Conservation (phyloP, 2,888 invertebrate species). For the Malachius bipustulatus region DNA sequence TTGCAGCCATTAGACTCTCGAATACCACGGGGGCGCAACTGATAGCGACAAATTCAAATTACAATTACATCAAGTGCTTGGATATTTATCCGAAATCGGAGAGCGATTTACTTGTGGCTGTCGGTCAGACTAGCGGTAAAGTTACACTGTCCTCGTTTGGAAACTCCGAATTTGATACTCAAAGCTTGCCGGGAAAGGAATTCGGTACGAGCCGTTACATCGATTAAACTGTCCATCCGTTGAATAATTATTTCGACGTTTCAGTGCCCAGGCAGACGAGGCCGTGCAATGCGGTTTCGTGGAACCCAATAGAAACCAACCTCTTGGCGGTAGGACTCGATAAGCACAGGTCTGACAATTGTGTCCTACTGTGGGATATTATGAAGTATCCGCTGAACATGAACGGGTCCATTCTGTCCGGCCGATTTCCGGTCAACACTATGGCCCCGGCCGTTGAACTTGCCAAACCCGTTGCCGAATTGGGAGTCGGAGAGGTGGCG, state of each 20-base stretch:
- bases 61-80: conserved; percentile 74
- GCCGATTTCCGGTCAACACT: conserved; percentile 29
- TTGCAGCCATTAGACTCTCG: conserved; percentile 45
- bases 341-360: conserved; percentile 79
- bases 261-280: conserved; percentile 73
- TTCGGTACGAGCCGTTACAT: conserved; percentile 45
- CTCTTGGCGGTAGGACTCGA: conserved; percentile 80
- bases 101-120: conserved; percentile 68
- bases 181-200: conserved; percentile 62
- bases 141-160: conserved; percentile 70
- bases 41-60: conserved; percentile 58
- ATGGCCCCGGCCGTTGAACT: conserved; percentile 40
- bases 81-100: conserved; percentile 73
- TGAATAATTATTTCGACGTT: conserved; percentile 12
- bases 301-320: conserved; percentile 75
- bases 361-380: conserved; percentile 84
- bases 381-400: conserved; percentile 37
- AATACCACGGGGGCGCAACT: conserved; percentile 56
- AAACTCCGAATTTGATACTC: conserved; percentile 50
- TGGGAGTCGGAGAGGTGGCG: conserved; percentile 72
- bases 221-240: too few relatives aligned
- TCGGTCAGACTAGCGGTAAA: conserved; percentile 83
- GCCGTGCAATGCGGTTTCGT: conserved; percentile 75
- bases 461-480: conserved; percentile 55
- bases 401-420: conserved; percentile 22